Base-by-base conservation (phyloP, 2,113 vertebrate genomes). In the Microcebus jonahi region DNA sequence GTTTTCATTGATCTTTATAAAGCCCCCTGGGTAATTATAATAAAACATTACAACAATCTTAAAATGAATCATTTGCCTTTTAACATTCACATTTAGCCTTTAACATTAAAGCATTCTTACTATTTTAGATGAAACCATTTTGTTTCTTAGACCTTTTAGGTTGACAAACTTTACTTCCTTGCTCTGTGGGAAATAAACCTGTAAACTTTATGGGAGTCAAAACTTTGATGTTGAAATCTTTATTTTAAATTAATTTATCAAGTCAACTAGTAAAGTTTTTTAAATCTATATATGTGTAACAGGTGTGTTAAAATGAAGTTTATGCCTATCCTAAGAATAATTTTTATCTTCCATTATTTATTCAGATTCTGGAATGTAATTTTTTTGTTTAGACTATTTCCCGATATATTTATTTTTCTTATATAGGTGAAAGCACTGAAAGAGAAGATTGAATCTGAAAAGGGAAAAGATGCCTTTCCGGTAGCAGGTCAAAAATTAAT, bases 401-500 rank as follows among this genome's bases (percentile, higher is more conserved):
- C 55, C 57, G 86, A 61, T 55, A 82, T 61, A 5, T 96, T 59
- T 89, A 34, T 89, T 95, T 98, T 67, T 98, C 59, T 48, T 97
- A 63, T 97, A 99, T 97, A 99, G 99, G 99, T 99, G 94, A 99
- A 99, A 97, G 99, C 99, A 20, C 98, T 99, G 97, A 99, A 99
- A 98, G 99, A 99, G 98, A 99, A 99, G 98, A 99, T 99, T 97
- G 99, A 99, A 98, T 98, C 98, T 96, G 99, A 99, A 98, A 99
- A 99, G 79, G 99, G 99, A 53, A 99, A 99, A 96, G 99, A 99
- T 97, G 98, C 98, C 90, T 99, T 99, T 98, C 99, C 99, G 93
- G 99, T 99, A 91, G 99, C 98, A 85, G 99, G 99, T 91, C 99
- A 99, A 98, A 99, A 99, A 97, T 98, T 99, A 98, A 99, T 99